phyloP scores from a whole-genome alignment of 2,888 invertebrate genomes.

The Galeopsomyia nigrocyanea region DNA sequence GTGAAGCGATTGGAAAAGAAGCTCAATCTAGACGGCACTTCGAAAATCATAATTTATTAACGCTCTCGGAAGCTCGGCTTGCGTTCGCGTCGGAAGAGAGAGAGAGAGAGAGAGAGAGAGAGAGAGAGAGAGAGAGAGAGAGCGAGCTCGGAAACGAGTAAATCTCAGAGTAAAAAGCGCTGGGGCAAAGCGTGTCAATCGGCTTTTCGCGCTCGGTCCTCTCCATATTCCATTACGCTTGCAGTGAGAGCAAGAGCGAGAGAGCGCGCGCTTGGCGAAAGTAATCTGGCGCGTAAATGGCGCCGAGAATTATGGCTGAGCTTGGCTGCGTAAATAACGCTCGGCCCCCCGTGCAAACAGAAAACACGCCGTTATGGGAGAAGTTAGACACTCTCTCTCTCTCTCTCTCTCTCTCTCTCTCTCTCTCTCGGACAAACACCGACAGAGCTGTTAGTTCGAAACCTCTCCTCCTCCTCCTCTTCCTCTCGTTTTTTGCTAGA shows the following conservation, averaged over 20 bases:
- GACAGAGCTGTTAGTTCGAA: too few relatives aligned
- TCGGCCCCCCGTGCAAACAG: conserved; percentile 52
- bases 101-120: too few relatives aligned
- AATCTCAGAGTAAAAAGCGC: conserved; percentile 4
- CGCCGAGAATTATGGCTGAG: conserved; percentile 40
- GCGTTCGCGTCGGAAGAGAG: too few relatives aligned
- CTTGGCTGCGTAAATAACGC: conserved; percentile 42
- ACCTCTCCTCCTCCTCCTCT: too few relatives aligned
- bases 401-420: too few relatives aligned
- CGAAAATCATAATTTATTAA: too few relatives aligned
- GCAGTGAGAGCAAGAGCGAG: background rate
- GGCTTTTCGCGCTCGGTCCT: conserved; percentile 12
- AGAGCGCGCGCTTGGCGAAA: conserved; percentile 19
- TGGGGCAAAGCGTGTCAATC: conserved; percentile 32
- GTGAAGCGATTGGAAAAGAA: too few relatives aligned
- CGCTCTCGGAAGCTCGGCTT: too few relatives aligned
- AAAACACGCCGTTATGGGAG: conserved; percentile 56
- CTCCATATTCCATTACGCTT: conserved; percentile 29
- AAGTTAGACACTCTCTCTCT: conserved; percentile 51
- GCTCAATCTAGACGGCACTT: too few relatives aligned
- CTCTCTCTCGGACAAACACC: conserved; percentile 53
- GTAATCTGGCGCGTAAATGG: conserved; percentile 45
- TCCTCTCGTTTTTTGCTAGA: conserved; percentile 7
- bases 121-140: background rate
- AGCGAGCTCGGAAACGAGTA: conserved; percentile 4